phyloP scores from a whole-genome alignment of 2,888 invertebrate species.

The Thymelicus acteon region DNA sequence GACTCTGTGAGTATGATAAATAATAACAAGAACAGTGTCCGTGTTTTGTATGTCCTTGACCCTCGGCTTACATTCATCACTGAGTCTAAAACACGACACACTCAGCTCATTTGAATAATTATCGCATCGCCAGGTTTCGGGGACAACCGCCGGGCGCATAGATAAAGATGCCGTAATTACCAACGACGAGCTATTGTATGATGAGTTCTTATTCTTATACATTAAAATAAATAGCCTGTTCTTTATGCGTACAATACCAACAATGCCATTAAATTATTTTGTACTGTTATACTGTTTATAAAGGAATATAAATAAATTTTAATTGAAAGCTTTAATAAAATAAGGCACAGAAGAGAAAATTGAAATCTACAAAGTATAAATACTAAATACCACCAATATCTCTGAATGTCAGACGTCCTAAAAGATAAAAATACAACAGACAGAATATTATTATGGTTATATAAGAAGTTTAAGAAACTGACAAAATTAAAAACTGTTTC shows the following conservation, averaged over 20 bases:
- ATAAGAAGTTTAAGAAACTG: not conserved
- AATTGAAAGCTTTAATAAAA: too few species aligned
- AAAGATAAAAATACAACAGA: not conserved
- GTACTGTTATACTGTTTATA: too few species aligned
- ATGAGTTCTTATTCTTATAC: too few species aligned
- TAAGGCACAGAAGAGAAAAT: too few species aligned
- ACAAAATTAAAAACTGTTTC: constrained; percentile 11
- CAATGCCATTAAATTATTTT: too few species aligned
- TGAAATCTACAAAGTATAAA: too few species aligned
- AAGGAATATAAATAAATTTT: too few species aligned
- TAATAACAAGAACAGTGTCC: not conserved
- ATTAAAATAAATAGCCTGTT: too few species aligned
- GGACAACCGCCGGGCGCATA: constrained; percentile 40
- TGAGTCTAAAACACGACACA: constrained; percentile 48
- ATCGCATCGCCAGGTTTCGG: constrained; percentile 51
- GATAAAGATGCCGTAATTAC: constrained; percentile 29
- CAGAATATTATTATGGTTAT: not conserved
- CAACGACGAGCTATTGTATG: constrained; percentile 10
- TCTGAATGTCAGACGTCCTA: too few species aligned
- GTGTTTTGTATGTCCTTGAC: constrained; percentile 22
- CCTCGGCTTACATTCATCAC: constrained; percentile 25
- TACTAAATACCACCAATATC: too few species aligned
- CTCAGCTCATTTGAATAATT: constrained; percentile 73
- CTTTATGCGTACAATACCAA: too few species aligned
- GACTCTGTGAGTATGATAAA: not conserved